Base-by-base conservation (phyloP, 2,888 invertebrate genomes). In the Stictocephala bisonia region DNA sequence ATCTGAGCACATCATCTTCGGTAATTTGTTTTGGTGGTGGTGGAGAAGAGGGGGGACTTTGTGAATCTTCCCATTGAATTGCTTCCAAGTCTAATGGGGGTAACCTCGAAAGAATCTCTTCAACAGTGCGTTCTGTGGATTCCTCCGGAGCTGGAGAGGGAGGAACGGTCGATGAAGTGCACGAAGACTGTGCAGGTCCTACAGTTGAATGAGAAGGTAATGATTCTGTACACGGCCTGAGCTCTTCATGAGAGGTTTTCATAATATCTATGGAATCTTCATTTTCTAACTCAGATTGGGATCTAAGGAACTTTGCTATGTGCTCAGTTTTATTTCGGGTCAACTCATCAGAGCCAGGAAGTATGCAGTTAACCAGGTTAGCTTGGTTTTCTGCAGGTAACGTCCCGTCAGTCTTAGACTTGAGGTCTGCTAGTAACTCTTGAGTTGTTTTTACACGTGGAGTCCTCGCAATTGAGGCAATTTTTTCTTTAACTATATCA, bases 391-490 rank as follows among this genome's bases (percentile, higher is more conserved):
- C 78, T 67, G 74, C 71, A 64, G 72, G 58, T 35, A 73, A 73
- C 56, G 71, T 76, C 73, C 73, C 77, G 24, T 74, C 75, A 60
- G 75, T 74, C 51, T 75, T 75, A 15, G 77, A 77, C 64, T 76
- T 78, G 50, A 80, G 75, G 41, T 77, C 78, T 31, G 79, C 93
- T 74, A 95, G 85, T 71, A 95, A 85, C 83, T 95, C 93, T 82
- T 93, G 90, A 0, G 95, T 95, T 26, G 92, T 92, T 84, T 91
- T 91, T 56, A 92, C 86, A 81, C 89, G 88, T 20, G 89, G 88
- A 81, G 88, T 87, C 51, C 89, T 84, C 26, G 86, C 85, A 76
- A 88, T 87, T 77, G 88, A 87, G 48, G 88, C 88, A 80, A 89
- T 83, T 81, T 89, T 89, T 77, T 85, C 86, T 31, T 84, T 85